Percentiles rank a stretch among this genome's conserved stretches.
phyloP scores from a whole-genome alignment of 2,113 vertebrate genomes.

The Acinonyx jubatus region DNA sequence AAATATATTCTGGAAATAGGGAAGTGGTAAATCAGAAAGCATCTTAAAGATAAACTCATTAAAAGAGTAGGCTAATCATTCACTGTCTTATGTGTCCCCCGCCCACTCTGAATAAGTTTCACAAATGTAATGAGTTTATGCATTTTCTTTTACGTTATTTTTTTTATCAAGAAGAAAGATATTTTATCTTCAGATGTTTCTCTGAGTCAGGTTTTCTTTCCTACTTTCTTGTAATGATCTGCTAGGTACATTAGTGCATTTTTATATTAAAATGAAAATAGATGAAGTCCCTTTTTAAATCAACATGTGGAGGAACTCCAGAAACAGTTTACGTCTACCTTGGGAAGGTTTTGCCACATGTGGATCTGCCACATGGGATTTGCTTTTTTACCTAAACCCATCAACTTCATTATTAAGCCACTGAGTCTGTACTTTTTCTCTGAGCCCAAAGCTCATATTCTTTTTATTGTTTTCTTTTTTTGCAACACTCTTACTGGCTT shows the following conservation, averaged over 20 bases:
- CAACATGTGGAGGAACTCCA: neutral
- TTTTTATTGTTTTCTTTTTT: neutral
- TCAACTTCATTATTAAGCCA: neutral
- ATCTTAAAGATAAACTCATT: neutral
- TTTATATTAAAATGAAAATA: constrained; percentile 9
- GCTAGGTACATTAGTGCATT: neutral
- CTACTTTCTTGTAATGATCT: neutral
- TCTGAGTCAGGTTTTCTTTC: neutral
- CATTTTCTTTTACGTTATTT: neutral
- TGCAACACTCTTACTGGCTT: neutral
- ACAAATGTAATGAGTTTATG: neutral
- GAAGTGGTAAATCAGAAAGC: neutral
- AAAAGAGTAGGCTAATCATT: neutral
- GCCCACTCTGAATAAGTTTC: neutral
- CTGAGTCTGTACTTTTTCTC: neutral
- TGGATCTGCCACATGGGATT: neutral
- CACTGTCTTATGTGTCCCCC: neutral
- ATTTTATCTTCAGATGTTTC: neutral
- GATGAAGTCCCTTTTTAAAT: neutral
- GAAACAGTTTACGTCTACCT: neutral
- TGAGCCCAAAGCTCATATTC: neutral
- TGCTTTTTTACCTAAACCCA: neutral
- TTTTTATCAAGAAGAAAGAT: neutral
- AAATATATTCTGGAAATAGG: neutral
- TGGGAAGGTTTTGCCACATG: neutral